Evolutionary conservation across 2,888 invertebrate genomes (phyloP), one percentile per base, ranked within the genome.

Genomic region (Acrobasis repandana): DNA sequence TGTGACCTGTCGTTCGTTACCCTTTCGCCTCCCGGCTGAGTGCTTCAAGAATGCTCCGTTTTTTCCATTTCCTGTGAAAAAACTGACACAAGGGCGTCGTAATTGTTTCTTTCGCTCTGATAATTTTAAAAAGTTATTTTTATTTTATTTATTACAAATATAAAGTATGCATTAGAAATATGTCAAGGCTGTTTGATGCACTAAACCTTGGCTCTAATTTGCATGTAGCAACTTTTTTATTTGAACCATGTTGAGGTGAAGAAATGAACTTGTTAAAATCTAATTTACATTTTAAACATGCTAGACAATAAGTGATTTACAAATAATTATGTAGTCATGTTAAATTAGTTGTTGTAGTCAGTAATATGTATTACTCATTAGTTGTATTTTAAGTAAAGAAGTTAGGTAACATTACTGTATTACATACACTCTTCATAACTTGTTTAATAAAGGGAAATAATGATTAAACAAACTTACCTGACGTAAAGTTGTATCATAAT

Each of bases 61-160:
- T 60, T 60, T 60, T 52, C 15, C 43, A 43, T 10, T 60, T 60
- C 60, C 60, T 52, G 47, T 47, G 60, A 33, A 43, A 59, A 20
- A 34, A 43, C 2, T 16, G 4, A 8, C n/a, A 14, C 43, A 43
- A 43, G 14, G 43, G 14, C 43, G 43, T 10, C 43, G 14, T 43
- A 43, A 43, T 43, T 14, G 43, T 11, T 43, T 43, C 4, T 11
- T 14, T 6, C 43, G 43, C 14, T 43, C 43, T 11, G n/a, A 11
- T 43, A 43, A n/a, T 43, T 15, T 16, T 52, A 4, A 9, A 34
- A 16, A 11, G 1, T 16, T 52, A 5, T 0, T 34, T 16, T 3
- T 9, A 9, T 36, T 52, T 34, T 52, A 20, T 38, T 20, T 38
- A n/a, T 18, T 43, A n/a, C n/a, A n/a, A n/a, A n/a, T n/a, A n/a